Conservation (phyloP, 2,888 invertebrate genomes). For the Nomada hirtipes region DNA sequence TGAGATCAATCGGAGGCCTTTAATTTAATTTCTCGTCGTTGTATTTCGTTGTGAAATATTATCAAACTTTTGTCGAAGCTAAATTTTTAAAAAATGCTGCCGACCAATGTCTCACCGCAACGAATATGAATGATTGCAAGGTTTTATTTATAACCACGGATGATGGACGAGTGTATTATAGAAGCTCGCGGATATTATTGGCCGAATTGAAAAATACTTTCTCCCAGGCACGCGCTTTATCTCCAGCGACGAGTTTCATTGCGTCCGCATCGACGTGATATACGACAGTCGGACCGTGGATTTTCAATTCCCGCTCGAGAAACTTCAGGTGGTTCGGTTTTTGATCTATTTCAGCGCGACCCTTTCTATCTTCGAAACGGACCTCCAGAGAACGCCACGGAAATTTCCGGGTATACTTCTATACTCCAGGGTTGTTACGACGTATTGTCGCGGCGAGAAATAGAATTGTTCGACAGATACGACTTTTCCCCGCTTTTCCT, state of each 20-base stretch:
- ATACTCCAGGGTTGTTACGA: background rate
- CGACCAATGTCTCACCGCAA: no score
- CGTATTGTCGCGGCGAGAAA: background rate
- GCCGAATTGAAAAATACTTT: conserved; percentile 50
- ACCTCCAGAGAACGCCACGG: background rate
- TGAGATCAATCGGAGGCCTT: no score
- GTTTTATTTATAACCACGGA: conserved; percentile 18
- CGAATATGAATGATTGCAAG: background rate
- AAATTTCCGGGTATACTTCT: conserved; percentile 21
- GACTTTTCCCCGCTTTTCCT: background rate
- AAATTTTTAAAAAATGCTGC: no score
- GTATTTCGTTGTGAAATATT: no score
- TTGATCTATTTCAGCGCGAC: conserved; percentile 42
- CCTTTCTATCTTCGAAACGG: conserved; percentile 15
- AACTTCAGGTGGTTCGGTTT: conserved; percentile 35
- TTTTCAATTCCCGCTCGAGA: conserved; percentile 50
- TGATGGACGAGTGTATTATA: conserved; percentile 45
- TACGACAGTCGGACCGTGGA: conserved; percentile 47
- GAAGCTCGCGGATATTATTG: conserved; percentile 44
- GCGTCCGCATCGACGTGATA: conserved; percentile 35
- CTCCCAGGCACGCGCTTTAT: conserved; percentile 33
- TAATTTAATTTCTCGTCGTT: no score
- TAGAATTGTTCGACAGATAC: background rate
- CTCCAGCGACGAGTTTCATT: conserved; percentile 41
- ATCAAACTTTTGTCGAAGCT: no score